These are phyloP conservation scores for Cepphus grylle DNA, from an alignment of 2,113 vertebrate species.

Conservation along the genomic window DNA sequence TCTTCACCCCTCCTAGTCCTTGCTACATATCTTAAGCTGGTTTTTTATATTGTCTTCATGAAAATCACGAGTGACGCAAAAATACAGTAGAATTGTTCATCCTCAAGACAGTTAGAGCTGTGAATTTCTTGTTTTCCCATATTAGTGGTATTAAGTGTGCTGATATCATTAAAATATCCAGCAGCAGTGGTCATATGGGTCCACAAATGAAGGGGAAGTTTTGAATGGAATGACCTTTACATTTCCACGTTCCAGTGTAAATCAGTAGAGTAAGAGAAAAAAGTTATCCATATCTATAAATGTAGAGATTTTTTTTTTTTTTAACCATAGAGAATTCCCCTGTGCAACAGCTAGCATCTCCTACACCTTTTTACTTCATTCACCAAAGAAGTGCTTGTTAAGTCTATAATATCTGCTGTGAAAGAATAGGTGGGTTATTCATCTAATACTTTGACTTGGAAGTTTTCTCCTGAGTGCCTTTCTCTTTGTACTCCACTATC, in stretches of 20 bases:
- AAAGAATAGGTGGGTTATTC: not conserved
- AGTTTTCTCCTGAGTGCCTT: not conserved
- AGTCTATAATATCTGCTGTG: not conserved
- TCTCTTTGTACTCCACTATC: not conserved
- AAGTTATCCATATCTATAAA: not conserved
- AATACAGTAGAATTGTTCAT: not conserved
- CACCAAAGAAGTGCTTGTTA: not conserved
- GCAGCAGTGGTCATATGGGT: not conserved
- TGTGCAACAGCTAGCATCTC: not conserved
- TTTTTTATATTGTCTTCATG: not conserved
- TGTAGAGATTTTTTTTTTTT: not conserved
- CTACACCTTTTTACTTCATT: not conserved
- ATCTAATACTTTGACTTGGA: not conserved
- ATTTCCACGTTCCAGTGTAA: not conserved
- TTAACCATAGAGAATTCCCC: not conserved
- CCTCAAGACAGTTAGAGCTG: not conserved
- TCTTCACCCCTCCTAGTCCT: not conserved
- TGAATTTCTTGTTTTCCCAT: not conserved
- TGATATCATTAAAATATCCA: not conserved
- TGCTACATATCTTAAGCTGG: not conserved
- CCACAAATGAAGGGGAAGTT: not conserved
- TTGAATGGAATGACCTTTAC: not conserved
- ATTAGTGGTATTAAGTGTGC: not conserved
- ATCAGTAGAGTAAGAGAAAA: not conserved
- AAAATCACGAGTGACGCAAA: not conserved